Conservation (phyloP, 2,797 vertebrate species). For the Uromys caudimaculatus region DNA sequence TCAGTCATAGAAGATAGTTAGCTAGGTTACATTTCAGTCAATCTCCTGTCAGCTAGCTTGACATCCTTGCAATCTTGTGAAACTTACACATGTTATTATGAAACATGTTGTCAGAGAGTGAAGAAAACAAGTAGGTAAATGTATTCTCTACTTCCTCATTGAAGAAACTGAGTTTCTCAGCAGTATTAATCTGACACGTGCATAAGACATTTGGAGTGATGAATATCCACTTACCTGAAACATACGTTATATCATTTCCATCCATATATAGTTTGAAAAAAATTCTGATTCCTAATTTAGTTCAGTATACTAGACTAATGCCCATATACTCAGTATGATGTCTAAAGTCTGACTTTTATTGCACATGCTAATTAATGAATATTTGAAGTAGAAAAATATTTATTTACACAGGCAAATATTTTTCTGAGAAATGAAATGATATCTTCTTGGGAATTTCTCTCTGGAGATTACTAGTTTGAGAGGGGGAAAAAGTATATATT, state of each 20-base stretch:
- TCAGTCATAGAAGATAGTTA: slow-evolving; percentile 18
- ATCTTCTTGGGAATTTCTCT: not conserved
- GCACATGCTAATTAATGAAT: slow-evolving; percentile 14
- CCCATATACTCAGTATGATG: not conserved
- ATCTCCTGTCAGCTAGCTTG: not conserved
- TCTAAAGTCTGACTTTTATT: slow-evolving; percentile 43
- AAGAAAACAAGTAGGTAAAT: not conserved
- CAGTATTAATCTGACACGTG: not conserved
- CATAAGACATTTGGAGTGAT: slow-evolving; percentile 24
- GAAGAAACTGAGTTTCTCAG: not conserved
- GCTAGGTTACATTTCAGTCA: slow-evolving; percentile 27
- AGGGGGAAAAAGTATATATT: not conserved
- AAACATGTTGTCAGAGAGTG: not conserved
- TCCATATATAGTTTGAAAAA: slow-evolving; percentile 20
- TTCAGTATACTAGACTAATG: slow-evolving; percentile 47
- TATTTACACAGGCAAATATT: slow-evolving; percentile 32
- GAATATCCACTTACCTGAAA: slow-evolving; percentile 13
- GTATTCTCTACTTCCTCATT: not conserved
- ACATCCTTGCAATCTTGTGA: not conserved
- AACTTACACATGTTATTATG: not conserved
- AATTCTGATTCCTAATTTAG: slow-evolving; percentile 39
- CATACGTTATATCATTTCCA: slow-evolving; percentile 1
- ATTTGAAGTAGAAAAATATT: not conserved
- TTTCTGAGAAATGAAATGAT: slow-evolving; percentile 53
- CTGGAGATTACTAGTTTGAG: not conserved